These are phyloP conservation scores for Sarcophilus harrisii DNA, from an alignment of 2,797 vertebrate genomes.

Conservation along the genomic window DNA sequence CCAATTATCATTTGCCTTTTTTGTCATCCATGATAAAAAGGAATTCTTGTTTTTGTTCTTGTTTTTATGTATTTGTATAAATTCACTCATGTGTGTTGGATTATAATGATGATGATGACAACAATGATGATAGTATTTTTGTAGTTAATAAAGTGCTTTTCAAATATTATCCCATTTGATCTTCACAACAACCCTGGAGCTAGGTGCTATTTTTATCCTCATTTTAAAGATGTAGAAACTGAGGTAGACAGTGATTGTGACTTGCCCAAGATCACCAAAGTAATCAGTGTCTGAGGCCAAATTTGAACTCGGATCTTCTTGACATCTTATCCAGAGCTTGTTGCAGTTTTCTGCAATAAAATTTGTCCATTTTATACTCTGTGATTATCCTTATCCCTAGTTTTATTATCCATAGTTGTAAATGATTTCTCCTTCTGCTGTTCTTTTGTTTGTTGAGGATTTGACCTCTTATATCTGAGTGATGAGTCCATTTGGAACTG, in stretches of 20 bases:
- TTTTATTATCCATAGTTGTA: not conserved
- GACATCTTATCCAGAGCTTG: not conserved
- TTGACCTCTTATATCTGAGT: not conserved
- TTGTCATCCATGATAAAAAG: not conserved
- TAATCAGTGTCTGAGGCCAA: not conserved
- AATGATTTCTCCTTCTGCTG: not conserved
- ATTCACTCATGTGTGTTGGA: not conserved
- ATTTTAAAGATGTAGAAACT: not conserved
- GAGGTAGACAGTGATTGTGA: not conserved
- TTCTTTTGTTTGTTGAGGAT: not conserved
- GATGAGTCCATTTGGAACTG: not conserved
- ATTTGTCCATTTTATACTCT: not conserved
- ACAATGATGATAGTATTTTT: not conserved
- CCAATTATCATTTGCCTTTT: not conserved
- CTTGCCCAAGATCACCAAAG: not conserved
- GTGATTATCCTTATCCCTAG: not conserved
- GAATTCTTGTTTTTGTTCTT: not conserved
- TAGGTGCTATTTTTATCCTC: not conserved
- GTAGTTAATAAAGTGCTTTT: not conserved
- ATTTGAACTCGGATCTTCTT: not conserved
- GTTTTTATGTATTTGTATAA: not conserved
- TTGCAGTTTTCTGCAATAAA: not conserved
- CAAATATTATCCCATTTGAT: not conserved
- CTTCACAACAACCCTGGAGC: not conserved
- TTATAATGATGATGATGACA: not conserved